Evolutionary conservation across 2,797 vertebrate genomes (phyloP), one percentile per base, ranked within the genome.

Genomic region (Carduelis carduelis): DNA sequence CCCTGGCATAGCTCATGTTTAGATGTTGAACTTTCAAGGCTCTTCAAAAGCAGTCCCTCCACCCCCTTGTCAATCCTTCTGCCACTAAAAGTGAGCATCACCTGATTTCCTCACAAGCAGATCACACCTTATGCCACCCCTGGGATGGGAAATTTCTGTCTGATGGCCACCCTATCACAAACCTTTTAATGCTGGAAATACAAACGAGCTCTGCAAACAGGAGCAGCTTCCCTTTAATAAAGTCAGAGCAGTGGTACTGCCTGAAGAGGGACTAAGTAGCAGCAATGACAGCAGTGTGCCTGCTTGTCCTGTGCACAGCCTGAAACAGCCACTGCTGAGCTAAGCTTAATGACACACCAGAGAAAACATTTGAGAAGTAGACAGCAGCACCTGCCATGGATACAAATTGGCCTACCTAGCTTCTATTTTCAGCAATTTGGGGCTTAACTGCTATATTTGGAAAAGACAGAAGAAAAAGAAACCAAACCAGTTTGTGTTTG

Each of bases 61-160:
- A n/a, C 1, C 3, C 3, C 22, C 19, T 65, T 1, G 1, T 11
- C 52, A 69, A 44, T 35, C n/a, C n/a, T 81, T 60, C 44, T 0
- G 0, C 22, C 9, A 1, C 28, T 39, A 55, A 44, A 2, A 2
- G 3, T 0, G 1, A 86, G 8, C 41, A 64, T 21, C 39, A 59
- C 8, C 7, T 52, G 4, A 28, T 32, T 53, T 86, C 68, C 52
- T 77, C 60, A 46, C 30, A 34, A 53, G 34, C 6, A n/a, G 11
- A 47, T 56, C 35, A 21, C 6, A 12, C 18, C 4, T 78, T 70
- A 28, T 17, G 23, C 17, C 9, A 9, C 20, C 13, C 30, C 27
- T 6, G 10, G 56, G 17, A 63, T 11, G 3, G 9, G 17, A 71
- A 53, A 64, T 22, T 23, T 74, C 23, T 70, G 21, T 14, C 57